Evolutionary conservation across 1,140 invertebrate species (phyloP).

Genomic region (Cryptotermes secundus): DNA sequence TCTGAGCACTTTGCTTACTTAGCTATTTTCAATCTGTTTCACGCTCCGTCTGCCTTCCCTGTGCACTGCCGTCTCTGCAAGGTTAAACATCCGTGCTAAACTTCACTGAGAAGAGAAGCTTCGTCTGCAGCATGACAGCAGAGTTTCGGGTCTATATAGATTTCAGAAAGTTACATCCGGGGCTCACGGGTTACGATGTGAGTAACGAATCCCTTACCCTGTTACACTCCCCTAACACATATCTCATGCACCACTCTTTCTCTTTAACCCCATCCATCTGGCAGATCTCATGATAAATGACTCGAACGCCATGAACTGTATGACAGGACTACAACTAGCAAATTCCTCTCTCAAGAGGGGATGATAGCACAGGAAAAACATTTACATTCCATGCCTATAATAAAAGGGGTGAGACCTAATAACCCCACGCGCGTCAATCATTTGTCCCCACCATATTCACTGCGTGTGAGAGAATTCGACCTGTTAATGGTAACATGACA

Average conservation of each 20-base stretch:
- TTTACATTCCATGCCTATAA: background rate
- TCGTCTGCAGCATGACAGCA: no score
- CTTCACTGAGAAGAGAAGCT: no score
- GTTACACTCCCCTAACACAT: no score
- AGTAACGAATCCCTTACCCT: background rate
- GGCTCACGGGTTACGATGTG: background rate
- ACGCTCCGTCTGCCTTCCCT: no score
- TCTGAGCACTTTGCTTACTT: no score
- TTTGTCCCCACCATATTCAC: background rate
- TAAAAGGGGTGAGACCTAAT: slow-evolving; percentile 7
- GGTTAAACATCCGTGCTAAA: no score
- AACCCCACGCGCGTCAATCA: background rate
- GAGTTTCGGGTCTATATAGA: background rate
- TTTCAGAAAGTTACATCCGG: background rate
- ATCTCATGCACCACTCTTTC: background rate
- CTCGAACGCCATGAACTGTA: background rate
- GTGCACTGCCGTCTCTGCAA: no score
- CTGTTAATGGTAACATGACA: background rate
- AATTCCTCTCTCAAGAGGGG: background rate
- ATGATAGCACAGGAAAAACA: background rate
- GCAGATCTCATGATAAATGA: slow-evolving; percentile 13
- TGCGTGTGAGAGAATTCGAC: background rate
- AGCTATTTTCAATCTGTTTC: no score
- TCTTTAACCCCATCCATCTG: slow-evolving; percentile 6
- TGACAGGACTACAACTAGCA: background rate